Base-by-base conservation (phyloP, 2,888 invertebrate genomes). In the Meloe dianella region DNA sequence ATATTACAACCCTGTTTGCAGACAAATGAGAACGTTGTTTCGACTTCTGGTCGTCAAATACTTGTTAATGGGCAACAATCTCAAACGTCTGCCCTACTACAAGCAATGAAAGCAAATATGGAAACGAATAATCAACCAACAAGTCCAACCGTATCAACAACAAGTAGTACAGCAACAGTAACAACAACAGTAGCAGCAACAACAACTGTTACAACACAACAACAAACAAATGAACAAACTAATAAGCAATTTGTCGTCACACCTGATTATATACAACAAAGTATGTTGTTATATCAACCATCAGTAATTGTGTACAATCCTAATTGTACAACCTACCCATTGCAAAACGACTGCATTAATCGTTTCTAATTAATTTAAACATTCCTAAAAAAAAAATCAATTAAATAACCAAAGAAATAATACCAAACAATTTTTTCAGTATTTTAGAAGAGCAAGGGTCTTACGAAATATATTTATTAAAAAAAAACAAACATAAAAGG, bases 261-360 rank as follows among this genome's bases (percentile, higher is more conserved):
- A 14, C 93, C 95, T 63, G 95, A 95, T 84, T 96, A 96, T 80
- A 95, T 96, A 75, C 95, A 96, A 82, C 95, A 96, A 89, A 95
- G 96, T 94, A 87, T 90, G 91, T 89, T 84, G 69, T 74, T 83
- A 75, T 83, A 81, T 76, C 83, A 83, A 78, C 82, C 83, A 76
- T 84, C 83, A 73, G 83, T 84, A 75, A 84, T 84, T 68, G 83
- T 84, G 72, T 84, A 82, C 76, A 83, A 83, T 79, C 83, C 83
- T 68, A 83, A 83, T 76, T 83, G 82, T 77, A 78, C 75, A 47
- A 74, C 81, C 64, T 81, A 82, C 82, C 83, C 83, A 83, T 78
- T 81, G 83, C 84, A 83, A 83, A 84, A 83, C 83, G 83, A 83
- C 81, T 75, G 69, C 61, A 71, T 71, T 57, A 73, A 74, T 64